A percentile compares a stretch with the other conserved stretches of the same genome.
Evolutionary conservation across 2,888 invertebrate genomes (phyloP).

Genomic region (Hemaris fuciformis): DNA sequence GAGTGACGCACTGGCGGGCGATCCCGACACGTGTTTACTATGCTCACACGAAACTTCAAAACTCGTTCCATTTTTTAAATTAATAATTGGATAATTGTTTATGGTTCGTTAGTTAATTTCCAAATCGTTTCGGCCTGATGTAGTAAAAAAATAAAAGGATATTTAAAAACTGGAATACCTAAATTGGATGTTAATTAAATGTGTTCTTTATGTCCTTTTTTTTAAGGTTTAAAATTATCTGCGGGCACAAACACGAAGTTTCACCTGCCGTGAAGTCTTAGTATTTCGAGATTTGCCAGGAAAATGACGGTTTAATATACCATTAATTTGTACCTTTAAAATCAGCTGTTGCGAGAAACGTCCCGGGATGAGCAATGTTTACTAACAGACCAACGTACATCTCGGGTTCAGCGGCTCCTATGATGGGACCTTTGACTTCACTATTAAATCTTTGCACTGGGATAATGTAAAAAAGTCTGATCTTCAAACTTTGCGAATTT

Average conservation of each 20-base stretch:
- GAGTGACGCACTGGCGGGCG: constrained; percentile 53
- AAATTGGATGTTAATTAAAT: neutral
- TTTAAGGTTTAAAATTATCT: neutral
- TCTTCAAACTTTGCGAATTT: constrained; percentile 38
- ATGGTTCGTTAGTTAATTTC: neutral
- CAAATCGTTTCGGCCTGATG: neutral
- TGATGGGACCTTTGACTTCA: constrained; percentile 50
- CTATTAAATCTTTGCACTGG: constrained; percentile 33
- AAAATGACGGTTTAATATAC: constrained; percentile 48
- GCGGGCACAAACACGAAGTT: neutral
- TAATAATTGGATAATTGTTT: neutral
- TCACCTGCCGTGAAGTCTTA: neutral
- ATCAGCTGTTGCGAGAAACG: constrained; percentile 57
- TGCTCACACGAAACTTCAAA: neutral
- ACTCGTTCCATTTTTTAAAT: constrained; percentile 9
- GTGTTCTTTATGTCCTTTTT: neutral
- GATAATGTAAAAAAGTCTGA: constrained; percentile 30
- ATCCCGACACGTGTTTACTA: constrained; percentile 37
- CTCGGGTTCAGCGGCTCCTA: constrained; percentile 38
- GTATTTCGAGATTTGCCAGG: neutral
- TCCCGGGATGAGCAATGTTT: constrained; percentile 65
- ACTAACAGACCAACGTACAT: constrained; percentile 53
- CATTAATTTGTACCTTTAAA: constrained; percentile 60
- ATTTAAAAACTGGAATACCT: neutral
- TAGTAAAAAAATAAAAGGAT: neutral